Conservation (phyloP, 1,140 invertebrate species). For the Zaprionus davidi region DNA sequence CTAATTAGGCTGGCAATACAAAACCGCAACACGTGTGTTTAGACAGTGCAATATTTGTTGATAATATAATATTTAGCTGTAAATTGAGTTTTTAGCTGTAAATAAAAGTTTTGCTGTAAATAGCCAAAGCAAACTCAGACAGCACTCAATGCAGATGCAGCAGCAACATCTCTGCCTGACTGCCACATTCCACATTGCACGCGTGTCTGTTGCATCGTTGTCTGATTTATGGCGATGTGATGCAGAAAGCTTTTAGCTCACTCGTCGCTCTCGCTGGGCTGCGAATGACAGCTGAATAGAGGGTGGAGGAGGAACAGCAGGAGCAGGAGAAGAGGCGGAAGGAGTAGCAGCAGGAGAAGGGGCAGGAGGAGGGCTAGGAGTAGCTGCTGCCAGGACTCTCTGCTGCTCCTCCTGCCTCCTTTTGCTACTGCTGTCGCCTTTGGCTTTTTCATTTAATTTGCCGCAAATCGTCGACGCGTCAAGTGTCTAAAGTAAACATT, state of each 20-base stretch:
- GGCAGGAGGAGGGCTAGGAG: not conserved
- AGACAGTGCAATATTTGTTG: not conserved
- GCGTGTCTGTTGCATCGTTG: not conserved
- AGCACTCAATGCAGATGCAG: not conserved
- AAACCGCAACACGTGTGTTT: not conserved
- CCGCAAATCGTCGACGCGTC: conserved; percentile 60
- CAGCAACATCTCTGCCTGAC: not conserved
- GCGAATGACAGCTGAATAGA: conserved; percentile 48
- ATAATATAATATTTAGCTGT: not conserved
- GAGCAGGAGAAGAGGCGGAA: not conserved
- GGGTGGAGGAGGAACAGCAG: not conserved
- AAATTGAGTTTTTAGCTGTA: not conserved
- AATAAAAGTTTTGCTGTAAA: not conserved
- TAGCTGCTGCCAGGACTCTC: not conserved
- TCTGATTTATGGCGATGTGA: conserved; percentile 45
- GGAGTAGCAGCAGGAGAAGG: no score
- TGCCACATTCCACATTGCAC: not conserved
- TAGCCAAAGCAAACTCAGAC: not conserved
- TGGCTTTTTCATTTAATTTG: conserved; percentile 69
- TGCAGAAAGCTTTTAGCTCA: conserved; percentile 61
- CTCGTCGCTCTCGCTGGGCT: not conserved
- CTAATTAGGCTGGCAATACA: not conserved
- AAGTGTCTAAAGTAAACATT: conserved; percentile 54
- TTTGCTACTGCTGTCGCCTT: conserved; percentile 5
- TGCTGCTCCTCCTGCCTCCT: not conserved